phyloP scores from a whole-genome alignment of 2,113 vertebrate species.

The Felis chaus region DNA sequence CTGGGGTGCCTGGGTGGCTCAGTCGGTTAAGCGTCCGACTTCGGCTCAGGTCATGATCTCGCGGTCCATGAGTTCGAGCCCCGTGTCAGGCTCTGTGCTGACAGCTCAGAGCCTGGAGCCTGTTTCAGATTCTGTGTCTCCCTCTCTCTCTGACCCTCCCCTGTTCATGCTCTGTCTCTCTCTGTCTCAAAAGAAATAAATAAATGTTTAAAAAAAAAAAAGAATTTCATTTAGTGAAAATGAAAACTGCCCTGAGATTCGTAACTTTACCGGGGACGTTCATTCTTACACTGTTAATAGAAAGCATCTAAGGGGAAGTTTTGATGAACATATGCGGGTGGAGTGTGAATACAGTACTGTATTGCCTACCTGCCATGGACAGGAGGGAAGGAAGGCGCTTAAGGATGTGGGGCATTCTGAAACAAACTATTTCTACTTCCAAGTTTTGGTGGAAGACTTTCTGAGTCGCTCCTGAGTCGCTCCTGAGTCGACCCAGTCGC shows the following conservation, averaged over 20 bases:
- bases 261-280: not conserved
- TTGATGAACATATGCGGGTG: not conserved
- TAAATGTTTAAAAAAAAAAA: not conserved
- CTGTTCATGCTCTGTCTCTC: no score
- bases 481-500: no score
- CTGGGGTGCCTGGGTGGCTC: no score
- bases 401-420: not conserved
- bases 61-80: no score
- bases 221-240: slow-evolving; percentile 1
- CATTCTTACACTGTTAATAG: not conserved
- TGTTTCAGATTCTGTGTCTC: no score
- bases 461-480: not conserved
- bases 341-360: fast-evolving
- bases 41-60: no score
- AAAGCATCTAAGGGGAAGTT: not conserved
- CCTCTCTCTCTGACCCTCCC: no score
- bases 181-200: no score
- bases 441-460: not conserved
- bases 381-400: fast-evolving
- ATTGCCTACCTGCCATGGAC: fast-evolving
- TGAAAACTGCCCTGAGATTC: not conserved
- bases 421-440: not conserved
- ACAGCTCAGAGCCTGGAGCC: no score
- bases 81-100: no score
- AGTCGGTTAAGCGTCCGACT: no score